Percentiles rank a stretch among this genome's conserved stretches.
These are phyloP conservation scores for Jordanella pulchra DNA, from an alignment of 2,797 vertebrate species.

Conservation along the genomic window DNA sequence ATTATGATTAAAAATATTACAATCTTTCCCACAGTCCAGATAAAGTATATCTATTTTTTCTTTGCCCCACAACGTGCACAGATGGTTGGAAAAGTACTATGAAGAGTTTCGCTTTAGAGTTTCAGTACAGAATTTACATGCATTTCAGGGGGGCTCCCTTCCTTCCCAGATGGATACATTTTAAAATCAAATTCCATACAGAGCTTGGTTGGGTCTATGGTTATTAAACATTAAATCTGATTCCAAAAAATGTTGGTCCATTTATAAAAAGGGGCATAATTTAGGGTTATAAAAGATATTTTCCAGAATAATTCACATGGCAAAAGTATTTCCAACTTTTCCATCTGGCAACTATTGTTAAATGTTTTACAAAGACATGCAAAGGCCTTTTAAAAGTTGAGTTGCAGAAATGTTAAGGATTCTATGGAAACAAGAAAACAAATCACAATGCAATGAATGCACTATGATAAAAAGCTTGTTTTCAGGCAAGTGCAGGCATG, in stretches of 20 bases:
- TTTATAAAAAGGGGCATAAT: slow-evolving; percentile 33
- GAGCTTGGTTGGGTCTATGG: slow-evolving; percentile 17
- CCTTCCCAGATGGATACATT: slow-evolving; percentile 27
- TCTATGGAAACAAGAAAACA: slow-evolving; percentile 18
- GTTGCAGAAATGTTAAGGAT: slow-evolving; percentile 18
- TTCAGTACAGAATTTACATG: not conserved
- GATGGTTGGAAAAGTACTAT: slow-evolving; percentile 6
- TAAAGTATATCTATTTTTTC: not conserved
- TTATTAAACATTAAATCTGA: slow-evolving; percentile 17
- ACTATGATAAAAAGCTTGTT: slow-evolving; percentile 41
- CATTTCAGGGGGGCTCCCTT: slow-evolving; percentile 12
- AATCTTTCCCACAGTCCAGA: not conserved
- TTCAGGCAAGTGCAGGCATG: slow-evolving; percentile 32
- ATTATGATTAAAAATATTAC: slow-evolving; percentile 1
- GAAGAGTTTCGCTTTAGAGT: slow-evolving; percentile 4
- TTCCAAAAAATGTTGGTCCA: slow-evolving; percentile 34
- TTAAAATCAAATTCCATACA: slow-evolving; percentile 29
- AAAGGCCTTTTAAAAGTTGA: slow-evolving; percentile 34
- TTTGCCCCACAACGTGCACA: not conserved
- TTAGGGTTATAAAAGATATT: slow-evolving; percentile 21
- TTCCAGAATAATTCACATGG: slow-evolving; percentile 3
- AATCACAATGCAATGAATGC: slow-evolving; percentile 8
- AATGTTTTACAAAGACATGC: slow-evolving; percentile 46
- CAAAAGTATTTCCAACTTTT: slow-evolving; percentile 31
- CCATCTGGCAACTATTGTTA: slow-evolving; percentile 21